phyloP scores from a whole-genome alignment of 1,140 invertebrate genomes.

The Globodera rostochiensis region DNA sequence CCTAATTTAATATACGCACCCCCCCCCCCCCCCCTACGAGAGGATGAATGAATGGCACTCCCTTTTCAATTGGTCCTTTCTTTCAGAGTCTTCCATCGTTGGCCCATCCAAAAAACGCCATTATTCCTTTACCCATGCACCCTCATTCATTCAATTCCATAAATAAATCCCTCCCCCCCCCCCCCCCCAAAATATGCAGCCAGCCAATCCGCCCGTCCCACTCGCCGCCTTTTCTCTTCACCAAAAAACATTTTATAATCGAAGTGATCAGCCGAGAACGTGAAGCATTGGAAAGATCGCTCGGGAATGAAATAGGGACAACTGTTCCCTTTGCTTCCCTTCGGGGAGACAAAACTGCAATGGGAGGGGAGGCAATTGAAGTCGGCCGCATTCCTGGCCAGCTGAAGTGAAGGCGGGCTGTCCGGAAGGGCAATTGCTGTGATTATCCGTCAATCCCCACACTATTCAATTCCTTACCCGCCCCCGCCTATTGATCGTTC shows the following conservation, averaged over 20 bases:
- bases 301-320: background rate
- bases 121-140: too few relatives aligned
- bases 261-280: background rate
- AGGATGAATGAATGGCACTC: too few relatives aligned
- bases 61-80: too few relatives aligned
- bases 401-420: background rate
- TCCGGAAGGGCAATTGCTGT: background rate
- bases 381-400: background rate
- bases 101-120: too few relatives aligned
- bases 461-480: too few relatives aligned
- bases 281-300: conserved; percentile 1
- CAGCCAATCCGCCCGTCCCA: too few relatives aligned
- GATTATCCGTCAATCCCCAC: background rate
- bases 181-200: background rate
- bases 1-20: too few relatives aligned
- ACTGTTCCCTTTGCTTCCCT: background rate
- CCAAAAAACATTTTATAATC: background rate
- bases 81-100: too few relatives aligned
- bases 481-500: background rate
- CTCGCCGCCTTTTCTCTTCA: background rate
- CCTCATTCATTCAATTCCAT: too few relatives aligned
- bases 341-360: background rate
- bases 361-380: background rate
- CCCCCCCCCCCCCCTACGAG: too few relatives aligned
- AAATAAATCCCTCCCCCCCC: too few relatives aligned